Evolutionary conservation across 2,797 vertebrate species (phyloP).

Genomic region (Threskiornis aethiopicus): DNA sequence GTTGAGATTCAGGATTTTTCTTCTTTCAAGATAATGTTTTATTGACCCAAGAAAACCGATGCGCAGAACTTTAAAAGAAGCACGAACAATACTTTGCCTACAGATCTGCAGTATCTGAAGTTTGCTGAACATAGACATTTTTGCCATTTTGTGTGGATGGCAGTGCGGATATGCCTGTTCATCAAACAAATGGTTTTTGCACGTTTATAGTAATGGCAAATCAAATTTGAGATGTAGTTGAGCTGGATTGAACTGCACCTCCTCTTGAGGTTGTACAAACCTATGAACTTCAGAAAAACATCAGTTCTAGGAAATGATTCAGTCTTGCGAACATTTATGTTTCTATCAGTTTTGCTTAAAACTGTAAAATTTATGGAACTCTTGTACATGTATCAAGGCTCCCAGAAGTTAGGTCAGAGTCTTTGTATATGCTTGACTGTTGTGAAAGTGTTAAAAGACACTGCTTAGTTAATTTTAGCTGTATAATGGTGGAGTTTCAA

Average conservation of each 20-base stretch:
- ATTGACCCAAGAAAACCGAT: background rate
- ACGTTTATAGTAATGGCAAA: background rate
- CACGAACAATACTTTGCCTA: background rate
- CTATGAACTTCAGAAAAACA: background rate
- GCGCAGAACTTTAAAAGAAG: background rate
- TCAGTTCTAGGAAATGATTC: background rate
- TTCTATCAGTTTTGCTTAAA: background rate
- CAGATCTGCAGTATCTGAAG: background rate
- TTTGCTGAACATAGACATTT: background rate
- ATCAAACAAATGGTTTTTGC: background rate
- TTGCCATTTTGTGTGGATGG: background rate
- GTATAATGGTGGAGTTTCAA: background rate
- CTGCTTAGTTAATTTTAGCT: background rate
- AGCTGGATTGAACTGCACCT: background rate
- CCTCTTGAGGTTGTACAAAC: background rate
- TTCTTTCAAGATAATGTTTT: background rate
- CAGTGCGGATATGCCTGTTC: background rate
- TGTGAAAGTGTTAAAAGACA: background rate
- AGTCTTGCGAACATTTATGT: background rate
- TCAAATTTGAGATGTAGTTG: background rate
- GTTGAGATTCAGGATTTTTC: background rate
- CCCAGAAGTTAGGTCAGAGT: background rate
- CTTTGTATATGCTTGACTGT: accelerated
- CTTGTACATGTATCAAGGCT: background rate
- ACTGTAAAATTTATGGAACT: background rate